Evolutionary conservation across 2,113 vertebrate species (phyloP).

Genomic region (Corythaixoides concolor): DNA sequence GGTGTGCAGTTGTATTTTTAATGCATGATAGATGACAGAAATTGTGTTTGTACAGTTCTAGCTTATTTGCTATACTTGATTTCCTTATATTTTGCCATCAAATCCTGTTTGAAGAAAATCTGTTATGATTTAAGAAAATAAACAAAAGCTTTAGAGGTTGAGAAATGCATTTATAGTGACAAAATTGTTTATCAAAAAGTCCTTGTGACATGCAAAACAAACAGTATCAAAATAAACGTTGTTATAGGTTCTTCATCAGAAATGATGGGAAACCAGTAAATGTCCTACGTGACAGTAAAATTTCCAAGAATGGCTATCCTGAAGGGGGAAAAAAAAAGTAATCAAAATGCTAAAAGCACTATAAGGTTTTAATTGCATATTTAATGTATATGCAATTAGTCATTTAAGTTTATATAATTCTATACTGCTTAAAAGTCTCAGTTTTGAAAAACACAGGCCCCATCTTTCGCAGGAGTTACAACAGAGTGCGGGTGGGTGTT

Average conservation of each 20-base stretch:
- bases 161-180: not conserved
- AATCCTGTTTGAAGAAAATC: slow-evolving; percentile 7
- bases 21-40: not conserved
- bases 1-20: not conserved
- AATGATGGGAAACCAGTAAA: not conserved
- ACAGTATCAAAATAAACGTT: not conserved
- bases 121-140: not conserved
- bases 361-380: not conserved
- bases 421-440: not conserved
- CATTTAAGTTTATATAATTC: not conserved
- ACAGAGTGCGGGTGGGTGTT: too few species aligned
- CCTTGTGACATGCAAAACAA: not conserved
- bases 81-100: not conserved
- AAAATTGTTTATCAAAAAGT: not conserved
- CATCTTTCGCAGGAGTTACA: too few species aligned
- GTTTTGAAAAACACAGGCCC: not conserved
- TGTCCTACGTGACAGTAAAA: not conserved
- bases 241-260: not conserved
- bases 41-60: not conserved
- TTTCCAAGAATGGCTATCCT: not conserved
- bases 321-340: not conserved
- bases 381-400: not conserved
- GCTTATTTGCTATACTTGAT: not conserved
- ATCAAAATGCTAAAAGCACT: not conserved
- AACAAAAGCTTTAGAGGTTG: not conserved